phyloP scores from a whole-genome alignment of 2,888 invertebrate genomes.

The Odontomyia ornata region DNA sequence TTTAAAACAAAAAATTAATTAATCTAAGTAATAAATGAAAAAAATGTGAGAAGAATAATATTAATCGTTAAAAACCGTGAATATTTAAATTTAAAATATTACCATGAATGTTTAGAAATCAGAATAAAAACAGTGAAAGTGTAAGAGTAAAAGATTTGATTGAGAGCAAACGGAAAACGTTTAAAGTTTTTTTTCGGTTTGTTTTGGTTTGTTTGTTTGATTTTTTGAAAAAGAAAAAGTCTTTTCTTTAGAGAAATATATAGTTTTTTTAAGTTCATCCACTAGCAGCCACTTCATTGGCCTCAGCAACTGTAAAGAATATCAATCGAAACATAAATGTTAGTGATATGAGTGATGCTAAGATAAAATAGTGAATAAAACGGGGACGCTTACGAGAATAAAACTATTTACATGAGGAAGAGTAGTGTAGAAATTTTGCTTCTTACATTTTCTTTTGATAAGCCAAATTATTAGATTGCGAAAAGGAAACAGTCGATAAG shows the following conservation, averaged over 20 bases:
- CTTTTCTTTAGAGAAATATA: constrained; percentile 32
- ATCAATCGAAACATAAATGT: constrained; percentile 61
- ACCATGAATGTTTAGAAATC: background rate
- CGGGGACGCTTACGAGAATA: background rate
- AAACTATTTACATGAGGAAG: background rate
- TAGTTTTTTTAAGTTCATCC: constrained; percentile 51
- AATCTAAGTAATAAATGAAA: background rate
- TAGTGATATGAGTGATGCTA: constrained; percentile 55
- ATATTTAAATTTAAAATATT: background rate
- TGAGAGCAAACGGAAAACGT: constrained; percentile 12
- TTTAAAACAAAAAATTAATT: background rate
- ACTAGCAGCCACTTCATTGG: constrained; percentile 58
- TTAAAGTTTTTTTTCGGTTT: constrained; percentile 15
- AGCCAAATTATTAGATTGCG: background rate
- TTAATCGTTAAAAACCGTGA: background rate
- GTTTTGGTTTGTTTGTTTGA: constrained; percentile 16
- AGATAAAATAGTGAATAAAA: constrained; percentile 28
- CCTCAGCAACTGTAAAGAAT: constrained; percentile 64
- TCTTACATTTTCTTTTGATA: constrained; percentile 37
- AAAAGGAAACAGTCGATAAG: background rate
- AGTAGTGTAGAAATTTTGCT: constrained; percentile 20
- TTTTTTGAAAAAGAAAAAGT: constrained; percentile 23
- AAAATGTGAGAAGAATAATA: constrained; percentile 34
- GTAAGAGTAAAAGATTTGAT: background rate
- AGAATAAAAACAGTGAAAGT: background rate